Evolutionary conservation across 2,797 vertebrate genomes (phyloP).

Genomic region (Fundulus diaphanus): DNA sequence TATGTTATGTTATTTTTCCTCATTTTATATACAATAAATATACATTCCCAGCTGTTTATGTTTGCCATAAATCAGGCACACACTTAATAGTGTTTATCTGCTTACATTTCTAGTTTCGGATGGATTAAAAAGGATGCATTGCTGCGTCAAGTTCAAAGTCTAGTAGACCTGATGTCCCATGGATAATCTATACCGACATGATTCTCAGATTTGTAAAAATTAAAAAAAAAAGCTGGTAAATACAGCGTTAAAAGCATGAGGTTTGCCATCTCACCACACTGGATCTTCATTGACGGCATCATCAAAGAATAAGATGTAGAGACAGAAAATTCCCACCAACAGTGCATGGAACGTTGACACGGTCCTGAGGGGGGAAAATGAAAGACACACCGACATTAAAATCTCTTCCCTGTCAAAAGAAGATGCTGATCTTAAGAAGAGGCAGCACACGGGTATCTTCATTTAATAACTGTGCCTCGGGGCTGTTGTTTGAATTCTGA

Average conservation of each 20-base stretch:
- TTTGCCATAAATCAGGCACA: not conserved
- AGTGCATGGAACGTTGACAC: conserved; percentile 95
- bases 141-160: conserved; percentile 6
- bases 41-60: not conserved
- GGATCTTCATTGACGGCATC: conserved; percentile 89
- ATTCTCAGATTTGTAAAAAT: not conserved
- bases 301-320: conserved; percentile 91
- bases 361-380: conserved; percentile 80
- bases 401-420: conserved; percentile 1
- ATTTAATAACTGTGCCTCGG: conserved; percentile 16
- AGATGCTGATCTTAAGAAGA: not conserved
- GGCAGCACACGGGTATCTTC: not conserved
- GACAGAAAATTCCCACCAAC: conserved; percentile 91
- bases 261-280: conserved; percentile 88
- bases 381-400: conserved; percentile 1
- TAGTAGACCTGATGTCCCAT: not conserved
- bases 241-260: not conserved
- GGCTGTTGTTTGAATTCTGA: conserved; percentile 27
- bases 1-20: not conserved
- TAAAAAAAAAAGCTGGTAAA: not conserved
- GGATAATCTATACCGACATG: not conserved
- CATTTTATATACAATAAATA: not conserved
- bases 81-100: not conserved
- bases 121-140: not conserved
- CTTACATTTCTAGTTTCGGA: not conserved